Evolutionary conservation across 2,113 vertebrate genomes (phyloP).

Genomic region (Ammospiza nelsoni): DNA sequence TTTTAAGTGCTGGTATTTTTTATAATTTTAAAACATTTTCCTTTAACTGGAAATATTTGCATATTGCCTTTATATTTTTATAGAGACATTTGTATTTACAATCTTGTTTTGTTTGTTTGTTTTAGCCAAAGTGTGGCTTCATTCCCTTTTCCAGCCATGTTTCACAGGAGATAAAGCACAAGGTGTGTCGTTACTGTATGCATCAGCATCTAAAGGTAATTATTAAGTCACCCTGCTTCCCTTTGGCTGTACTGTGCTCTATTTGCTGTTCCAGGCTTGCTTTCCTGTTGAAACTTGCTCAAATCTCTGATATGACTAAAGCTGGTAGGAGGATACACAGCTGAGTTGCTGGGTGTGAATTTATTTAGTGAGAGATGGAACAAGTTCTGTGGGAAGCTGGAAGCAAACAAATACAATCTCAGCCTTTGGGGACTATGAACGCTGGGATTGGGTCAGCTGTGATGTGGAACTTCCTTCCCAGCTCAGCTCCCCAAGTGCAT

Average conservation of each 20-base stretch:
- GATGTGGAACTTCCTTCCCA: not conserved
- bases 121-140: constrained; percentile 97
- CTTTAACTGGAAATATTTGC: not conserved
- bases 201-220: constrained; percentile 91
- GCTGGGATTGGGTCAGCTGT: not conserved
- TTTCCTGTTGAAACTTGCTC: constrained; percentile 24
- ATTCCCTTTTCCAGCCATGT: constrained; percentile 89
- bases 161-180: constrained; percentile 91
- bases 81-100: not conserved
- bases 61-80: not conserved
- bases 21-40: not conserved
- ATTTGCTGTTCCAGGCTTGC: not conserved
- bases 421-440: not conserved
- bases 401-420: not conserved
- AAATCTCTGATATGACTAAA: not conserved
- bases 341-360: constrained; percentile 21
- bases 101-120: constrained; percentile 21
- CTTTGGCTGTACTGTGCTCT: not conserved
- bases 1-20: not conserved
- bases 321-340: not conserved
- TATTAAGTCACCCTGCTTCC: not conserved
- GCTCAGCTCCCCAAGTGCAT: not conserved
- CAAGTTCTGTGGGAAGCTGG: constrained; percentile 34
- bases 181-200: constrained; percentile 97
- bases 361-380: constrained; percentile 16